Conservation (phyloP, 2,888 invertebrate species). For the Allygus modestus region DNA sequence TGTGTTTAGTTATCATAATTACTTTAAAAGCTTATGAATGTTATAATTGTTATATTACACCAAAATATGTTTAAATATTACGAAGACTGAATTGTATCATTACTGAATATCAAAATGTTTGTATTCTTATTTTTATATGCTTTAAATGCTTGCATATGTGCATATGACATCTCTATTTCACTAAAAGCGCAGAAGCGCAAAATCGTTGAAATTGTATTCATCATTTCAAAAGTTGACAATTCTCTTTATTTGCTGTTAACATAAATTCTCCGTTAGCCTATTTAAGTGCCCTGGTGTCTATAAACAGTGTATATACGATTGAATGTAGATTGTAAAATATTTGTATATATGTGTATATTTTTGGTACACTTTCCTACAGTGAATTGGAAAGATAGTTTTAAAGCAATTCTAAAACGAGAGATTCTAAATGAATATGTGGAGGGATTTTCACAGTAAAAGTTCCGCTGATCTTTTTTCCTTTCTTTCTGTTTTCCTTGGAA, state of each 20-base stretch:
- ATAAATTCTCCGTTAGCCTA: constrained; percentile 25
- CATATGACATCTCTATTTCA: too few relatives aligned
- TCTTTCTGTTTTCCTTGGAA: constrained; percentile 51
- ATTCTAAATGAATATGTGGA: constrained; percentile 49
- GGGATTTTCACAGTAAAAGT: constrained; percentile 28
- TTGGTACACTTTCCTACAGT: constrained; percentile 55
- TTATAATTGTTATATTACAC: too few relatives aligned
- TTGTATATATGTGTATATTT: constrained; percentile 54
- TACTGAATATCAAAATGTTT: too few relatives aligned
- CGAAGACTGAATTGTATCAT: too few relatives aligned
- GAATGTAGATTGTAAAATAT: constrained; percentile 51
- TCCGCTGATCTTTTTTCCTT: constrained; percentile 39
- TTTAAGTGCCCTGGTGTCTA: constrained; percentile 57
- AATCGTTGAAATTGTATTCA: too few relatives aligned
- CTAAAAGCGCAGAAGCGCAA: too few relatives aligned
- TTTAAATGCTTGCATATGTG: too few relatives aligned
- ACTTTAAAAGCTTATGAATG: too few relatives aligned
- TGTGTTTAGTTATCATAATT: too few relatives aligned
- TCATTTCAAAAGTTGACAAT: not conserved
- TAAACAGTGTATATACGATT: constrained; percentile 44
- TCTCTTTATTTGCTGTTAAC: constrained; percentile 7
- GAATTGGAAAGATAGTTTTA: constrained; percentile 58
- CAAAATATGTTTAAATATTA: too few relatives aligned
- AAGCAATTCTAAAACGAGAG: constrained; percentile 51
- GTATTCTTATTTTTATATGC: too few relatives aligned